A percentile compares a stretch with the other conserved stretches of the same genome.
Conservation (phyloP, 2,797 vertebrate species). For the Betta splendens region DNA sequence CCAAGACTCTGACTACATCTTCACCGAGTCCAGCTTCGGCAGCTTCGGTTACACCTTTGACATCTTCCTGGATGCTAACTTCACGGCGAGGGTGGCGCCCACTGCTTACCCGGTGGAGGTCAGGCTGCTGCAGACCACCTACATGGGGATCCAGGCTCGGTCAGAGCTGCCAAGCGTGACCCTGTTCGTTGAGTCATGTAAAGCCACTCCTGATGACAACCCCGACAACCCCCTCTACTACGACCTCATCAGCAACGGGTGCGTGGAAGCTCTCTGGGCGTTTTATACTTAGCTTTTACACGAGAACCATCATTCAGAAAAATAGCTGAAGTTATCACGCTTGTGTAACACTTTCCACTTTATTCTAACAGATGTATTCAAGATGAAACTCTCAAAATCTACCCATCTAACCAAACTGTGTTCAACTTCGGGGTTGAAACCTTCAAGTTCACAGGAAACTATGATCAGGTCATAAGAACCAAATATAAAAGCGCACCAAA, state of each 20-base stretch:
- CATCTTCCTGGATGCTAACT: conserved; percentile 60
- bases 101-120: conserved; percentile 74
- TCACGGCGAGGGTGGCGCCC: conserved; percentile 40
- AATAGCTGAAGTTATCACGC: not conserved
- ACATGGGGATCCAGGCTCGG: conserved; percentile 73
- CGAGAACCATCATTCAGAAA: not conserved
- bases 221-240: conserved; percentile 66
- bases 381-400: conserved; percentile 66
- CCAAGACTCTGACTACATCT: conserved; percentile 71
- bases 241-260: conserved; percentile 76
- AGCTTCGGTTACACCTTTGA: conserved; percentile 76
- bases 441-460: conserved; percentile 78
- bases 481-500: not conserved
- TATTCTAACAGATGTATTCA: conserved; percentile 60
- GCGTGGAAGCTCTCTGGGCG: conserved; percentile 15
- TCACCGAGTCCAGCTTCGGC: conserved; percentile 77
- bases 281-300: not conserved
- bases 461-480: conserved; percentile 74
- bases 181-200: conserved; percentile 81
- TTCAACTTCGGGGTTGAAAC: conserved; percentile 75
- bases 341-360: not conserved
- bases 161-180: conserved; percentile 64
- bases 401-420: conserved; percentile 11
- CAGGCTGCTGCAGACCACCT: conserved; percentile 67
- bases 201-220: conserved; percentile 75